A percentile compares a stretch with the other conserved stretches of the same genome.
phyloP scores from a whole-genome alignment of 1,140 invertebrate species.

The Popillia japonica region DNA sequence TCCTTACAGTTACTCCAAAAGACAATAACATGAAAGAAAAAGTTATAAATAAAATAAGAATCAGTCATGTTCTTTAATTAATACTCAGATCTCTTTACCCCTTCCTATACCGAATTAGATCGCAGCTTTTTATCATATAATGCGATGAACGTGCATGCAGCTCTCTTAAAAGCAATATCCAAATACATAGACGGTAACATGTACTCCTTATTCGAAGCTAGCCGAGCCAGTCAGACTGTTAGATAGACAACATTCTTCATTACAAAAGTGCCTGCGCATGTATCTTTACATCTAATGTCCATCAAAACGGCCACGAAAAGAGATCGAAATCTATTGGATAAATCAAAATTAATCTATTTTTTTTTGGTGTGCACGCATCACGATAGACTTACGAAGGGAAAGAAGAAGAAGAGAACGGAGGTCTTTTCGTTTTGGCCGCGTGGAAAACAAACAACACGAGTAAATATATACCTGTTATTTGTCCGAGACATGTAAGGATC shows the following conservation, averaged over 20 bases:
- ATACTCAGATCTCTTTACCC: no score
- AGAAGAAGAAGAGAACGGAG: not conserved
- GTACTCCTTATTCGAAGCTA: not conserved
- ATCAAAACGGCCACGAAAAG: conserved; percentile 25
- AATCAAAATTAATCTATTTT: conserved; percentile 32
- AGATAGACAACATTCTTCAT: conserved; percentile 27
- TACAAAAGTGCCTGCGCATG: conserved; percentile 31
- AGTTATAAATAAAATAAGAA: no score
- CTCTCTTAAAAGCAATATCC: not conserved
- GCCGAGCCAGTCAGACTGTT: not conserved
- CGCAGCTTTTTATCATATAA: no score
- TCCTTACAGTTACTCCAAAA: no score
- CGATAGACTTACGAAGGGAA: not conserved
- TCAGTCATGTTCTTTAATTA: no score
- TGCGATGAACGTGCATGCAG: not conserved
- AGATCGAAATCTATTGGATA: conserved; percentile 28
- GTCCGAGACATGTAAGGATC: conserved; percentile 34
- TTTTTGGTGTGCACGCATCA: conserved; percentile 14
- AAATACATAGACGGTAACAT: not conserved
- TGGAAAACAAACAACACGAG: conserved; percentile 22
- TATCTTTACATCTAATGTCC: conserved; percentile 35
- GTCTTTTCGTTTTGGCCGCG: not conserved
- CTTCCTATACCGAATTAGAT: no score
- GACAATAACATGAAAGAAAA: no score
- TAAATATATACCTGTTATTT: conserved; percentile 35